Base-by-base conservation (phyloP, 1,140 invertebrate species). In the Orussus abietinus region DNA sequence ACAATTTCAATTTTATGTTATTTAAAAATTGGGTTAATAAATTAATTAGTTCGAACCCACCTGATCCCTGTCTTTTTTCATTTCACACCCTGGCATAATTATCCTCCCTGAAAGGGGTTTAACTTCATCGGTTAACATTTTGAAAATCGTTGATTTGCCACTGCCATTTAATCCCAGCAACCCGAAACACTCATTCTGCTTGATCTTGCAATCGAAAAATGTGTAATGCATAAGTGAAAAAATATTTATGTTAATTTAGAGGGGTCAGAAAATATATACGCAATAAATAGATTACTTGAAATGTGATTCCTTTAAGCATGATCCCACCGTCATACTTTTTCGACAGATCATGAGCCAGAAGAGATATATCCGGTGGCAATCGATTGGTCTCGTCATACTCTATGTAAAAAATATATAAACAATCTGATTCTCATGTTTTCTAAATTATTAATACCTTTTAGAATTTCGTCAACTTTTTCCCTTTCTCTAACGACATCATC, bases 101-200 rank as follows among this genome's bases (percentile, higher is more conserved):
- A 34, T 44, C 45, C 36, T 57, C 7, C 85, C 85, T 5, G 61
- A 55, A 2, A 81, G 78, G n/a, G 80, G 63, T 28, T 55, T 55
- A 13, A 78, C 66, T 58, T 90, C 84, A 21, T 90, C 90, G 2
- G 89, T 92, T 38, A 92, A 66, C 83, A 91, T 90, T 65, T 86
- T 86, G 60, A 92, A 92, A 5, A 86, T 88, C 6, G 85, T 85
- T 1, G 89, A 89, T 72, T 90, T 85, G 9, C 79, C 82, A 26
- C 85, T 84, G 18, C 85, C 86, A 67, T 91, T 92, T 5, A 88
- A 77, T 21, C 92, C 92, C 26, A 96, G 70, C 26, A 96, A 67
- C 1, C 90, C 91, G 69, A 93, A 94, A 61, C 90, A 93, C 72
- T 94, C 84, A n/a, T 80, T 79, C 21, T 72, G 62, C 18, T 75